Conservation (phyloP, 2,113 vertebrate species). For the Micronycteris hirsuta region DNA sequence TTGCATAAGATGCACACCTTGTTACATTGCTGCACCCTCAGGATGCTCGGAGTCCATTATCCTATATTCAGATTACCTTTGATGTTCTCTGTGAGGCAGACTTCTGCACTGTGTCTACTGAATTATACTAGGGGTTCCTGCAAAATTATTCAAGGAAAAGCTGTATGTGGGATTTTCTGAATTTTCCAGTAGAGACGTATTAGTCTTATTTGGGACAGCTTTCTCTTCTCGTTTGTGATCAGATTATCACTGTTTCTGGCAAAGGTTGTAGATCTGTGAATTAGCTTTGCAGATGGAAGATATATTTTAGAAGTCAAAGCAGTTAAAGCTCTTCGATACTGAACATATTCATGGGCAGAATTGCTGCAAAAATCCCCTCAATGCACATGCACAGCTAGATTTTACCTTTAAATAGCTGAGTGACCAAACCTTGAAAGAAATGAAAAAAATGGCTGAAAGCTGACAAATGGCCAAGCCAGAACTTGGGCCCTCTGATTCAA, state of each 20-base stretch:
- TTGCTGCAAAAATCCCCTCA: not conserved
- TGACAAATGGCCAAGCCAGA: not conserved
- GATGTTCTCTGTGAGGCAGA: not conserved
- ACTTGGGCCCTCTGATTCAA: not conserved
- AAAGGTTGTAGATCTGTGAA: not conserved
- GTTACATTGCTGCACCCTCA: rapidly evolving
- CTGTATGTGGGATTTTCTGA: not conserved
- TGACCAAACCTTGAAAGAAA: not conserved
- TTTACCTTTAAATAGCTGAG: not conserved
- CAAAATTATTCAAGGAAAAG: not conserved
- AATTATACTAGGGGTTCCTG: not conserved
- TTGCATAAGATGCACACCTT: rapidly evolving
- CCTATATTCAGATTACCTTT: not conserved
- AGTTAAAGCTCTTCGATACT: not conserved
- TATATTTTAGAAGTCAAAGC: not conserved
- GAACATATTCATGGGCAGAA: not conserved
- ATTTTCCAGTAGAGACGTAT: not conserved
- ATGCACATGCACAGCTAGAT: not conserved
- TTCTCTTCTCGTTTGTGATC: not conserved
- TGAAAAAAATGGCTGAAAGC: not conserved
- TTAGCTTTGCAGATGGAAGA: not conserved
- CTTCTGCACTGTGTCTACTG: not conserved
- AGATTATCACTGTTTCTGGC: not conserved
- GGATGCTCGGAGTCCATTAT: rapidly evolving
- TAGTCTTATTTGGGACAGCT: not conserved